Base-by-base conservation (phyloP, 1,140 invertebrate genomes). In the Steinernema khuongi region DNA sequence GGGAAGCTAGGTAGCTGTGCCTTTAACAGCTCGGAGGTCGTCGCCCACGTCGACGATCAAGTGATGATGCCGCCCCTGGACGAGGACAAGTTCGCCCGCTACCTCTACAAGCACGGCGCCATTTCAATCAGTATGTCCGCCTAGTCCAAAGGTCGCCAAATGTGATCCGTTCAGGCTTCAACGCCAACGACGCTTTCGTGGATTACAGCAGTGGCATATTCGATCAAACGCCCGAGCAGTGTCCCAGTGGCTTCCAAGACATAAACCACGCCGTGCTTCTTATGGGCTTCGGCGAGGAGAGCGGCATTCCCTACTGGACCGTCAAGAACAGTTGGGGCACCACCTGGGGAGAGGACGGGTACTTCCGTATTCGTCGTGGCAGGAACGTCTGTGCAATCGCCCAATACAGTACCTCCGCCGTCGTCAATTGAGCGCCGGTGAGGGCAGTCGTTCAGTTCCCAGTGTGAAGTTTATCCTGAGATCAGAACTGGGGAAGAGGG, bases 321-420 rank as follows among this genome's bases (percentile, higher is more conserved):
- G 87, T 96, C 0, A 96, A 96, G 87, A 96, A 96, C 87, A 94
- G 93, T 0, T 97, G 94, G 94, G 94, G 92, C 7, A 88, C 87
- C 2, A 91, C 94, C 81, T 96, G 94, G 93, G 94, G 94, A 19
- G 94, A 95, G 83, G 92, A 95, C 22, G 87, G 87, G 14, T 87
- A 86, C 74, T 82, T 88, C 75, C 79, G 81, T 71, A 86, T 87
- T 85, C 75, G 81, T 14, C 78, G 85, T 68, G 85, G 86, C 76
- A 79, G 79, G 30, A 87, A 87, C 79, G 14, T 60, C 50, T 60
- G 50, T 26, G 50, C 14, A 60, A 2, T 60, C 11, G 50, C 50
- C 4, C 11, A n/a, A 2, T 60, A 60, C 22, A 26, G 11, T 26
- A 60, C 50, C 7, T n/a, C 14, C 22, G 50, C 50, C 26, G 50